Evolutionary conservation across 2,113 vertebrate genomes (phyloP), one percentile per base, ranked within the genome.

Genomic region (Tinamus guttatus): DNA sequence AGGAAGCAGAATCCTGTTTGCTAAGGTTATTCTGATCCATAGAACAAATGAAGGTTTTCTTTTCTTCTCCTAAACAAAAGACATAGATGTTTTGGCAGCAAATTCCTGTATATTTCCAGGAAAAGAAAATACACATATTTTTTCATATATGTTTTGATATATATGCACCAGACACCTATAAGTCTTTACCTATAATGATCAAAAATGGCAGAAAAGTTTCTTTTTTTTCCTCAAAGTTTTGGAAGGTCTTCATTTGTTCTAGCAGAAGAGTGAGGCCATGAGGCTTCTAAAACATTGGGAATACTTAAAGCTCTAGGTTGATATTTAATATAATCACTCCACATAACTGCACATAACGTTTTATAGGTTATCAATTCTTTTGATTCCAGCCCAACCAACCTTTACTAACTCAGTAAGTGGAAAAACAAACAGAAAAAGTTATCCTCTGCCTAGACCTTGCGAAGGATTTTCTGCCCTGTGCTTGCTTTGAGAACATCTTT

Each of bases 261-360:
- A 75, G 74, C 21, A 84, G 40, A n/a, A 47, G 25, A 54, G 40
- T 68, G 41, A 74, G n/a, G 49, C 28, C 32, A 8, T 6, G 11
- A 20, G 40, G 45, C 60, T 21, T 32, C 56, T 32, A 40, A 88
- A 77, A 65, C 2, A 3, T 4, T 5, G 32, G 20, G 41, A 74
- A 84, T 84, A 78, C 88, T 81, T 89, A 65, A 30, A 81, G 45
- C 4, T 6, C 28, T 43, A 51, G n/a, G 47, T 24, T 79, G 49
- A 24, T 73, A 79, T 85, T 94, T 80, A 69, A 76, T 80, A 73
- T 76, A 91, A 65, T 28, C 86, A 89, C 13, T 62, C 43, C 41
- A 27, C 7, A 0, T 14, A 51, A 34, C 67, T 86, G 81, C 70
- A 73, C 43, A 59, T 24, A 18, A 41, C 36, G 15, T 64, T 93